phyloP scores from a whole-genome alignment of 2,113 vertebrate species.

The Sphaerodactylus townsendi region DNA sequence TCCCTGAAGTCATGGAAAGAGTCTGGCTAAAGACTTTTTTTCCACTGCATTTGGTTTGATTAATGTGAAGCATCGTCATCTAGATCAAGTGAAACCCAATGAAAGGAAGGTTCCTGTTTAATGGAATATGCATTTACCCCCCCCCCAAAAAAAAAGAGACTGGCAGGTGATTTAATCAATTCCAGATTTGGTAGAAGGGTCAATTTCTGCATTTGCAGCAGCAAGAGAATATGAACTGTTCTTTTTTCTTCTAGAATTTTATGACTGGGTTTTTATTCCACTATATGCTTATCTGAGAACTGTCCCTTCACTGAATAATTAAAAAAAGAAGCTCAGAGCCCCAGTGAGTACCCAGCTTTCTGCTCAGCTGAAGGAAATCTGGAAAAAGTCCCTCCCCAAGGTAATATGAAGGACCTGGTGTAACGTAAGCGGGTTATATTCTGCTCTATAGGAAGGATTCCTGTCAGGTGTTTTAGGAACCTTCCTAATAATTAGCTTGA shows the following conservation, averaged over 20 bases:
- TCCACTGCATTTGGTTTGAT: neutral
- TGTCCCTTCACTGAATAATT: conserved; percentile 29
- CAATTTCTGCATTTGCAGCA: neutral
- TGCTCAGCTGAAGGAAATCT: neutral
- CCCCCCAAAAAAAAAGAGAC: neutral
- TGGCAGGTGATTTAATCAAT: neutral
- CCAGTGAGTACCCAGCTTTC: neutral
- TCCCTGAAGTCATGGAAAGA: conserved; percentile 11
- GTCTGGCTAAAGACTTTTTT: neutral
- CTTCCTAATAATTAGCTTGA: too few species aligned
- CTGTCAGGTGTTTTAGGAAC: too few species aligned
- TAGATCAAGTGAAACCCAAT: neutral
- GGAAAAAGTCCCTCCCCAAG: neutral
- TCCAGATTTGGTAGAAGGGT: neutral
- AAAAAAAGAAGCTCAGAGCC: conserved; percentile 10
- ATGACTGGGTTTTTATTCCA: conserved; percentile 16
- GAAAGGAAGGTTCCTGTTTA: neutral
- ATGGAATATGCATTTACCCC: neutral
- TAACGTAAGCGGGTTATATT: too few species aligned
- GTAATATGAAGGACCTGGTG: conserved; percentile 20
- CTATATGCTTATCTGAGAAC: neutral
- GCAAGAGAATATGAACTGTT: conserved; percentile 22
- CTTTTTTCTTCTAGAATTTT: conserved; percentile 19
- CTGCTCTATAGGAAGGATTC: too few species aligned
- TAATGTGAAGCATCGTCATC: neutral